phyloP scores from a whole-genome alignment of 2,113 vertebrate genomes.

The Cacatua alba region DNA sequence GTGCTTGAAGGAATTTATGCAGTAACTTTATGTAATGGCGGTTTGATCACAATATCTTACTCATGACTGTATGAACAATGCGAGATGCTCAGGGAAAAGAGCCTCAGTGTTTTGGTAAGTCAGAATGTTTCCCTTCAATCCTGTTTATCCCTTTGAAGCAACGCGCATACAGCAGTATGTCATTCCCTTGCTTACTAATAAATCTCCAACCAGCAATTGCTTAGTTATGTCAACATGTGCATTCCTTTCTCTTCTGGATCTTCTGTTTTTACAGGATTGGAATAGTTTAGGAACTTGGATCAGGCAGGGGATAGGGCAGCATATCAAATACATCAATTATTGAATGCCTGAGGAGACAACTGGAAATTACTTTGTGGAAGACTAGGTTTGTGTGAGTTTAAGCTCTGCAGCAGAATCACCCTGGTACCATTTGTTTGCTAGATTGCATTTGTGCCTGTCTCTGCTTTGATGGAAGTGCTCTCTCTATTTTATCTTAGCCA shows the following conservation, averaged over 20 bases:
- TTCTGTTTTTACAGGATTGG: not conserved
- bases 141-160: not conserved
- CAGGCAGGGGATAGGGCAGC: rapidly evolving
- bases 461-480: not conserved
- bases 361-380: not conserved
- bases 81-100: not conserved
- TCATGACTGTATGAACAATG: not conserved
- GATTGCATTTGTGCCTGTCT: not conserved
- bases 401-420: not conserved
- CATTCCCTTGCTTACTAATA: not conserved
- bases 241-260: not conserved
- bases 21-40: not conserved
- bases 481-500: not conserved
- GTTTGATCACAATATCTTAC: not conserved
- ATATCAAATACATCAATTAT: not conserved
- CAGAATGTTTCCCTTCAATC: not conserved
- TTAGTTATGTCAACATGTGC: not conserved
- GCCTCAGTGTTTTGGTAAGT: not conserved
- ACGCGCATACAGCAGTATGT: not conserved
- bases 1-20: not conserved
- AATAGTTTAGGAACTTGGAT: not conserved
- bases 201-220: not conserved
- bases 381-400: not conserved
- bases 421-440: not conserved
- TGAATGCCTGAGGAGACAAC: not conserved